Evolutionary conservation across 1,140 invertebrate genomes (phyloP).

Genomic region (Drosophila azteca): DNA sequence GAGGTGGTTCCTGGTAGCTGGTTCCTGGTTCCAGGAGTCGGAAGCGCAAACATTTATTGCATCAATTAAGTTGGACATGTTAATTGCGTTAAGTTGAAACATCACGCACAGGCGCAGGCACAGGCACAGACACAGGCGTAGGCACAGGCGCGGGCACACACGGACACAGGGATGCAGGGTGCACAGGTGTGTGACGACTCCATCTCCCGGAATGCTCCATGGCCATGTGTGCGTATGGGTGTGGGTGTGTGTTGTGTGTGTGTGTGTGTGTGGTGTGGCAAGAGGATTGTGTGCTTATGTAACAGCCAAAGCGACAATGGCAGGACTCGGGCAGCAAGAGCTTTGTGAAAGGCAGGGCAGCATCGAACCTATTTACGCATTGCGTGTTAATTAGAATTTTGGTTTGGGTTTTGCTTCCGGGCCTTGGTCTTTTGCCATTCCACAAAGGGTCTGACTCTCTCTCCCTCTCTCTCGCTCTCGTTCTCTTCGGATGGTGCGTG

Average conservation of each 20-base stretch:
- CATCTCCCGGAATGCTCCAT: conserved; percentile 10
- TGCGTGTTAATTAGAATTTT: conserved; percentile 65
- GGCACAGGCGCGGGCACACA: neutral
- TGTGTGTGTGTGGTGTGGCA: conserved; percentile 2
- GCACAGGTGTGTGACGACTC: conserved; percentile 30
- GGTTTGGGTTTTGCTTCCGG: conserved; percentile 31
- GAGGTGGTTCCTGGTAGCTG: neutral
- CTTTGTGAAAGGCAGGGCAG: conserved; percentile 46
- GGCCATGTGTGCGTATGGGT: conserved; percentile 2
- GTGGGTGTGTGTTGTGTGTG: conserved; percentile 7
- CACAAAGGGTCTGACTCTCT: too few species aligned
- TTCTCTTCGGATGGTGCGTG: conserved; percentile 14
- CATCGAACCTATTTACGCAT: conserved; percentile 56
- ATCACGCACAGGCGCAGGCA: conserved; percentile 65
- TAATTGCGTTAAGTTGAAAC: conserved; percentile 82
- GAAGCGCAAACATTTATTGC: conserved; percentile 78
- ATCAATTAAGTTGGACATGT: conserved; percentile 83
- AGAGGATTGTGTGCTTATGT: conserved; percentile 1
- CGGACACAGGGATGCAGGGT: neutral
- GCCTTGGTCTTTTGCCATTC: neutral
- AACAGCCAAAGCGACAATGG: conserved; percentile 42
- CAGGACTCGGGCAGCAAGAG: conserved; percentile 10
- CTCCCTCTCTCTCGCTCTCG: neutral
- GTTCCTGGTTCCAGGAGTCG: conserved; percentile 20
- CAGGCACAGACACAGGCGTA: conserved; percentile 19